A percentile compares a stretch with the other conserved stretches of the same genome.
Conservation (phyloP, 2,113 vertebrate genomes). For the Cynopterus brachyotis region DNA sequence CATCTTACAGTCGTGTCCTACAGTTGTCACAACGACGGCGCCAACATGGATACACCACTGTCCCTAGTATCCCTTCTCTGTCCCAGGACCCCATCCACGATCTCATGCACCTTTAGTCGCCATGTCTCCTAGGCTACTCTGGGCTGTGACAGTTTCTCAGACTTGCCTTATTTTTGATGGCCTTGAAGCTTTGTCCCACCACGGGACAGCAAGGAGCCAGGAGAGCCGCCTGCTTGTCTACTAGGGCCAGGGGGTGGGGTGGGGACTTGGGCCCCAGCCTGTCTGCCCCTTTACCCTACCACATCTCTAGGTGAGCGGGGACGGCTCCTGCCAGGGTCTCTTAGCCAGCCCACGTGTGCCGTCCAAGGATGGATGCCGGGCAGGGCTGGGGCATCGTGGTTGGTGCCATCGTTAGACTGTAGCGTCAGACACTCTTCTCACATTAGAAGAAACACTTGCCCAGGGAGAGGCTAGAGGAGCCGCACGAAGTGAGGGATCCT, state of each 20-base stretch:
- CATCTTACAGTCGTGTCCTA: fast-evolving
- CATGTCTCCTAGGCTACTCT: not conserved
- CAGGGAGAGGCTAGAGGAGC: not conserved
- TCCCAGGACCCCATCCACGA: not conserved
- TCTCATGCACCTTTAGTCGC: not conserved
- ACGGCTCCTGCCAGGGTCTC: not conserved
- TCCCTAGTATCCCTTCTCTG: not conserved
- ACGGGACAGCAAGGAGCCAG: not conserved
- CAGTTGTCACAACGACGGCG: not conserved
- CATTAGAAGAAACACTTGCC: not conserved
- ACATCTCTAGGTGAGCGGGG: not conserved
- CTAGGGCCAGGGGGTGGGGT: not conserved
- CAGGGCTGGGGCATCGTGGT: not conserved
- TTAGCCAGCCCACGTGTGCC: not conserved
- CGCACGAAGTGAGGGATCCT: not conserved
- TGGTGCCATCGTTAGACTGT: too few relatives aligned
- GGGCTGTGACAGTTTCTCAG: not conserved
- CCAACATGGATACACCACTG: not conserved
- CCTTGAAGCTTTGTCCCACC: not conserved
- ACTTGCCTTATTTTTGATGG: too few relatives aligned
- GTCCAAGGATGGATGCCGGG: not conserved
- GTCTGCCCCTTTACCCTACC: not conserved
- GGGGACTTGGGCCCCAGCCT: not conserved
- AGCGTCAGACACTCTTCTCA: not conserved
- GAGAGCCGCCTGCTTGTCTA: not conserved